Evolutionary conservation across 2,113 vertebrate species (phyloP).

Genomic region (Centropus unirufus): DNA sequence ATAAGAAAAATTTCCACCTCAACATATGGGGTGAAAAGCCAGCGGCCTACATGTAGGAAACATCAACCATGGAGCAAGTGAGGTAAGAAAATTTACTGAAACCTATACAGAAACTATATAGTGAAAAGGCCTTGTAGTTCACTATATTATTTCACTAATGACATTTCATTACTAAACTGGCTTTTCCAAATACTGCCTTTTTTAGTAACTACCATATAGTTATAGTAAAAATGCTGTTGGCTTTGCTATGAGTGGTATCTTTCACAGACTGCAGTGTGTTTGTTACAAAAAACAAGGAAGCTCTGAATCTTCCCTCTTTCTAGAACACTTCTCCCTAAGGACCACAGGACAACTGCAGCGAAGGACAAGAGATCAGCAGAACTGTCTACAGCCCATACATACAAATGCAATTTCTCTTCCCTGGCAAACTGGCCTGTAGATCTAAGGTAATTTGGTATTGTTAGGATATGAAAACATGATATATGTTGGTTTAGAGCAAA

Average conservation of each 20-base stretch:
- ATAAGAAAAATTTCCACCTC: not conserved
- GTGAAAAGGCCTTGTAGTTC: too few species aligned
- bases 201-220: too few species aligned
- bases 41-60: not conserved
- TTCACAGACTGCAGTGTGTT: not conserved
- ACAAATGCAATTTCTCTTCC: not conserved
- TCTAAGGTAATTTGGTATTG: not conserved
- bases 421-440: not conserved
- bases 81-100: not conserved
- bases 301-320: not conserved
- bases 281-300: not conserved
- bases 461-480: not conserved
- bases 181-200: too few species aligned
- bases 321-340: not conserved
- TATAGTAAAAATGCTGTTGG: not conserved
- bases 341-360: not conserved
- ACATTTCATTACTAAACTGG: too few species aligned
- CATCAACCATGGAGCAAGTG: fast-evolving
- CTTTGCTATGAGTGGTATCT: not conserved
- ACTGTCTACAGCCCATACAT: not conserved
- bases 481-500: not conserved
- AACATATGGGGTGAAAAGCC: not conserved
- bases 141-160: too few species aligned
- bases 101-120: not conserved
- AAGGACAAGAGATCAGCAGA: not conserved